These are phyloP conservation scores for Clarias laeviceps DNA, from an alignment of 2,797 vertebrate species.

Conservation along the genomic window DNA sequence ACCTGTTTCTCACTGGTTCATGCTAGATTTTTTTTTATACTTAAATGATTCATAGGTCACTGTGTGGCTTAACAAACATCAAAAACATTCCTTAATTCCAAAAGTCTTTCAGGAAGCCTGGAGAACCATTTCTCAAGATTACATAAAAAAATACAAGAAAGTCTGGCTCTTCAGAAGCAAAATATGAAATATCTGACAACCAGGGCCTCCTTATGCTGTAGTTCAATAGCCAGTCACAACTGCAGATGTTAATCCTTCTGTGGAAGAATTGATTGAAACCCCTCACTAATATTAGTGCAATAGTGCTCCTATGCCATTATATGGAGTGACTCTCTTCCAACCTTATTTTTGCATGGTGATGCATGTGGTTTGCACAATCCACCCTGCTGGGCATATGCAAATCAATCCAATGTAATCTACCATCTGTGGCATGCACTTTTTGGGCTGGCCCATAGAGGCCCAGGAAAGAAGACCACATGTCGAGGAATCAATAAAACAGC, in stretches of 20 bases:
- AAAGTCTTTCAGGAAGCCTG: no score
- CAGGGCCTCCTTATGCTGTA: neutral
- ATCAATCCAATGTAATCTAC: neutral
- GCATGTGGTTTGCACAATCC: neutral
- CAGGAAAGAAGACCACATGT: constrained; percentile 1
- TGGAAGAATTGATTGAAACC: neutral
- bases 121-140: no score
- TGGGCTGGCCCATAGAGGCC: neutral
- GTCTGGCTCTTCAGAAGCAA: no score
- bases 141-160: no score
- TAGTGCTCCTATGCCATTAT: neutral
- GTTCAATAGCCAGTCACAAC: neutral
- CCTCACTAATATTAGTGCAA: neutral
- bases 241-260: neutral
- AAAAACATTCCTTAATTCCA: no score
- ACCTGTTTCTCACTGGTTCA: no score
- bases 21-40: no score
- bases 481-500: constrained; percentile 1
- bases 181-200: neutral
- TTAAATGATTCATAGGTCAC: no score
- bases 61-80: no score
- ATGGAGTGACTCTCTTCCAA: neutral
- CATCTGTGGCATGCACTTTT: neutral
- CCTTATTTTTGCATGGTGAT: constrained; percentile 1
- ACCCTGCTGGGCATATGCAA: constrained; percentile 7